Conservation (phyloP, 2,113 vertebrate genomes). For the Gorilla gorilla region DNA sequence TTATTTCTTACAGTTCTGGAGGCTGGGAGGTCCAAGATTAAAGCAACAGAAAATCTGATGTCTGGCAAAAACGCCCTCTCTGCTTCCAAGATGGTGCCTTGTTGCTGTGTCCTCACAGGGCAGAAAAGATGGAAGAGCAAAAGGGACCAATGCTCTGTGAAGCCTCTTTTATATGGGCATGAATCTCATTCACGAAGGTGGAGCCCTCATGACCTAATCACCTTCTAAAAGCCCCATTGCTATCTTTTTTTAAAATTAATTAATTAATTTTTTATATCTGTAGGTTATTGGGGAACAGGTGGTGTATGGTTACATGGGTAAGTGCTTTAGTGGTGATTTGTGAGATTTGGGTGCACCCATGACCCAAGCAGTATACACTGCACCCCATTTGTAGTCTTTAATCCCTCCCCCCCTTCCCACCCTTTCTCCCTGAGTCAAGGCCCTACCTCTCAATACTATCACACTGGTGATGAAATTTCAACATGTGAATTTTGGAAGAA, state of each 20-base stretch:
- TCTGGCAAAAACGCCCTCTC: background rate
- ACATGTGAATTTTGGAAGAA: background rate
- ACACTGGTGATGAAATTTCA: background rate
- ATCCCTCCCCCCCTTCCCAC: too few species aligned
- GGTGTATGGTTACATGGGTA: too few species aligned
- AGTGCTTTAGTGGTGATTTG: too few species aligned
- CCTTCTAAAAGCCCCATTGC: background rate
- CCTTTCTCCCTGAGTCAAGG: too few species aligned
- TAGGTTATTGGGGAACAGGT: too few species aligned
- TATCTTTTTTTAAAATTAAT: too few species aligned
- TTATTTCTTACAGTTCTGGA: background rate
- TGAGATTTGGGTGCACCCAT: too few species aligned
- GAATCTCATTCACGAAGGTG: background rate
- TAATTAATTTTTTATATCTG: too few species aligned
- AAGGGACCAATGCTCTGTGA: background rate
- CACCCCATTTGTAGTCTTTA: too few species aligned
- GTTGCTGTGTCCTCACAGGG: background rate
- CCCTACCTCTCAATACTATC: background rate
- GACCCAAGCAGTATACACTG: too few species aligned
- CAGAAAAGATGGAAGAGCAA: background rate
- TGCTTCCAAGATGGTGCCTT: background rate
- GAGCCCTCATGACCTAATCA: background rate
- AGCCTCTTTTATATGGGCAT: background rate
- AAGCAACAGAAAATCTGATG: background rate
- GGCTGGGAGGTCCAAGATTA: background rate